phyloP scores from a whole-genome alignment of 2,888 invertebrate species.

The Monoplex corrugatus region DNA sequence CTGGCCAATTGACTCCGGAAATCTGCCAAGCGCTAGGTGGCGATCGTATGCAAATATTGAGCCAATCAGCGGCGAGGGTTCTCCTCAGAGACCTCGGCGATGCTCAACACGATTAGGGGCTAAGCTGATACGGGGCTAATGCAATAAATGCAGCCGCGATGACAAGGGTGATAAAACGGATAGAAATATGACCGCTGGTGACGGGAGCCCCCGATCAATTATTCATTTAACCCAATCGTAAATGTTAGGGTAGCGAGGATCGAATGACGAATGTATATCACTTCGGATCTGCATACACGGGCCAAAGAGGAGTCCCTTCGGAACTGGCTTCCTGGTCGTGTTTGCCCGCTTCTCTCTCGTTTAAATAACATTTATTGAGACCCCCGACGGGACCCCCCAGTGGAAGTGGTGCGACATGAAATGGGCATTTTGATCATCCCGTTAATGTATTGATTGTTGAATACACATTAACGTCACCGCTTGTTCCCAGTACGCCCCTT shows the following conservation, averaged over 20 bases:
- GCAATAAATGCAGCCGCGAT: conserved; percentile 52
- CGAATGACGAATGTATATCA: conserved; percentile 38
- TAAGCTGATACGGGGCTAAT: conserved; percentile 54
- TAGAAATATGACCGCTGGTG: conserved; percentile 48
- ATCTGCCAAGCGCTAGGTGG: conserved; percentile 34
- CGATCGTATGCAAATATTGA: conserved; percentile 51
- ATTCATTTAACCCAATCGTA: conserved; percentile 54
- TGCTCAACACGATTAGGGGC: conserved; percentile 17
- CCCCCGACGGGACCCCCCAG: not conserved
- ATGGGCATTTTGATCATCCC: conserved; percentile 52
- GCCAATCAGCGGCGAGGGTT: conserved; percentile 18
- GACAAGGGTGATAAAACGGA: conserved; percentile 55
- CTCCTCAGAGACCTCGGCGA: conserved; percentile 9
- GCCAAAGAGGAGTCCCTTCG: not conserved
- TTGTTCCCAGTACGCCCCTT: not conserved
- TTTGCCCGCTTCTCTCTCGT: conserved; percentile 28
- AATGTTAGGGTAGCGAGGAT: conserved; percentile 27
- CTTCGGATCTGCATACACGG: conserved; percentile 50
- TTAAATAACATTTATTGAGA: conserved; percentile 52
- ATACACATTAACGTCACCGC: conserved; percentile 41
- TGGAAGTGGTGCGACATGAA: conserved; percentile 48
- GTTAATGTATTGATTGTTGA: conserved; percentile 40
- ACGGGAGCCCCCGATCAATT: conserved; percentile 51
- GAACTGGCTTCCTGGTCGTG: conserved; percentile 30
- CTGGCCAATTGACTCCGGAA: conserved; percentile 28